These are phyloP conservation scores for Antechinus stuartii DNA, from an alignment of 2,113 vertebrate genomes.

Conservation along the genomic window DNA sequence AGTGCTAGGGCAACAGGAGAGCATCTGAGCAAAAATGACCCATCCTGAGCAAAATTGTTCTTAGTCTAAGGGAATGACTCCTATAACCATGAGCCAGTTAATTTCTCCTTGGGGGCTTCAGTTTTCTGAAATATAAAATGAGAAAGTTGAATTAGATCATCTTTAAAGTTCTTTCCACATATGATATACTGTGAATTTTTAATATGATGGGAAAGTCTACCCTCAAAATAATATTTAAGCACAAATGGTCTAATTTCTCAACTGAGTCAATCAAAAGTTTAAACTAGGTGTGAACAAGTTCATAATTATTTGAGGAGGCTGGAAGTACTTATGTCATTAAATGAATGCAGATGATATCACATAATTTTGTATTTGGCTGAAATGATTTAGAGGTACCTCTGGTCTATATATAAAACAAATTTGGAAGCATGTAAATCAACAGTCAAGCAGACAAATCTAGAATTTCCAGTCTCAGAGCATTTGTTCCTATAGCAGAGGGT, in stretches of 20 bases:
- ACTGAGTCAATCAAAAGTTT: neutral
- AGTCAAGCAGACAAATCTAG: neutral
- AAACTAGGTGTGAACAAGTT: neutral
- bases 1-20: neutral
- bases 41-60: neutral
- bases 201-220: neutral
- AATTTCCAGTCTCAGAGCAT: neutral
- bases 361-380: neutral
- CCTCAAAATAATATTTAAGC: neutral
- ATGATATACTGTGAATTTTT: neutral
- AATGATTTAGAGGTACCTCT: neutral
- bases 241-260: neutral
- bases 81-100: neutral
- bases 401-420: neutral
- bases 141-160: conserved; percentile 1
- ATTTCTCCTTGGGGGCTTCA: neutral
- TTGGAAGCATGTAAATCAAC: neutral
- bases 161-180: neutral
- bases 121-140: neutral
- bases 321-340: neutral
- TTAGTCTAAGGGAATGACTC: neutral
- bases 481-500: neutral
- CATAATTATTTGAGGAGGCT: neutral
- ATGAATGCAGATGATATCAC: neutral
- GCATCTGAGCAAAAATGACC: neutral